Conservation (phyloP, 2,797 vertebrate genomes). For the Tapera naevia region DNA sequence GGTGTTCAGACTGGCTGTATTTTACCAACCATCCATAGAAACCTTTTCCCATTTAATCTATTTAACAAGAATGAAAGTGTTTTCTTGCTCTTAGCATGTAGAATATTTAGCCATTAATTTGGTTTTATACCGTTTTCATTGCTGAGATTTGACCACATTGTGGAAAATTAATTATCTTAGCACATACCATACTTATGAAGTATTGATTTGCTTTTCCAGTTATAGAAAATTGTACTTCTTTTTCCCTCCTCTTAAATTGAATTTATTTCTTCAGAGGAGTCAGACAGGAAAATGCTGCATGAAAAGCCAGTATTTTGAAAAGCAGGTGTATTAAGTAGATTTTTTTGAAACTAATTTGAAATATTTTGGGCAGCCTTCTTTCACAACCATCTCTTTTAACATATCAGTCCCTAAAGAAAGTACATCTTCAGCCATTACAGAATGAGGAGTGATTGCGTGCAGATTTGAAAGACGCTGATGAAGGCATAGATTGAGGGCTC, state of each 20-base stretch:
- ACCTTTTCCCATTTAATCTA: conserved; percentile 60
- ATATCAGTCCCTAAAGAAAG: not conserved
- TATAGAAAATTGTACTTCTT: conserved; percentile 46
- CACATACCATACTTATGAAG: conserved; percentile 38
- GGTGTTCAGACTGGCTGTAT: conserved; percentile 21
- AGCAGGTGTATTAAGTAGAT: not conserved
- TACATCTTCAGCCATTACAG: not conserved
- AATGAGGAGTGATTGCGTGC: not conserved
- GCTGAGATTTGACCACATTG: conserved; percentile 46
- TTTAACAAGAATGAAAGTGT: conserved; percentile 45
- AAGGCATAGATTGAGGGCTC: not conserved
- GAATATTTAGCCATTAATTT: conserved; percentile 57
- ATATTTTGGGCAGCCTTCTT: not conserved
- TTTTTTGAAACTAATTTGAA: not conserved
- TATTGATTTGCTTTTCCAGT: conserved; percentile 64
- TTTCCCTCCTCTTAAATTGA: conserved; percentile 33
- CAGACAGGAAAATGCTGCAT: not conserved
- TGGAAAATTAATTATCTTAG: conserved; percentile 73
- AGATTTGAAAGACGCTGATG: not conserved
- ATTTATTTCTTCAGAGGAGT: conserved; percentile 37
- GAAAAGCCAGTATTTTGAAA: conserved; percentile 38
- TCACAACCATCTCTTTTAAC: not conserved
- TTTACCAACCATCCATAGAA: conserved; percentile 53
- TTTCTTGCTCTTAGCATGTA: conserved; percentile 29
- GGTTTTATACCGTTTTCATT: conserved; percentile 46